phyloP scores from a whole-genome alignment of 2,797 vertebrate species.

The Prionace glauca region DNA sequence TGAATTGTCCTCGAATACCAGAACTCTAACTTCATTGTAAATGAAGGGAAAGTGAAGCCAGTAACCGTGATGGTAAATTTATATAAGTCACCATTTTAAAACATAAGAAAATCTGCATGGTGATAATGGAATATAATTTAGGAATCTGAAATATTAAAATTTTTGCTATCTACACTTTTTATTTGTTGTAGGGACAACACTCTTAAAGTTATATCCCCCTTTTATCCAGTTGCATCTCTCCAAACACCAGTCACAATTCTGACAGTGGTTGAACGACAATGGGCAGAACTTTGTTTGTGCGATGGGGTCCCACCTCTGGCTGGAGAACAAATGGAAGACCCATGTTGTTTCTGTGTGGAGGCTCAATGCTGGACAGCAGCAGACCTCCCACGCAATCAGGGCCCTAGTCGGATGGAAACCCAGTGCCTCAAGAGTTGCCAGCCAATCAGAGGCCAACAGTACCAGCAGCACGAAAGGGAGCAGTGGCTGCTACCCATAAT shows the following conservation, averaged over 20 bases:
- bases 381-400: too few species aligned
- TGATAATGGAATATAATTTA: not conserved
- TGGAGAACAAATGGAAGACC: not conserved
- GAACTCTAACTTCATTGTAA: not conserved
- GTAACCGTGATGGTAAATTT: not conserved
- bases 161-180: not conserved
- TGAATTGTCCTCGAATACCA: not conserved
- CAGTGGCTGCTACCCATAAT: too few species aligned
- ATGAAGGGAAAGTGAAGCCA: not conserved
- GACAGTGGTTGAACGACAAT: not conserved
- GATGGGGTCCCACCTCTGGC: too few species aligned
- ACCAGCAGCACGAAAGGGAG: too few species aligned
- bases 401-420: too few species aligned
- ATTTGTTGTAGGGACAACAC: not conserved
- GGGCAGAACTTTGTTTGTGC: too few species aligned
- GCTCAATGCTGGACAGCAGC: not conserved
- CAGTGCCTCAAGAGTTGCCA: too few species aligned
- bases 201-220: not conserved
- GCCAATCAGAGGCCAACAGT: too few species aligned
- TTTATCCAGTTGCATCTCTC: not conserved
- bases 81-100: not conserved
- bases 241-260: not conserved
- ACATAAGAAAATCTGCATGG: not conserved
- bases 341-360: not conserved
- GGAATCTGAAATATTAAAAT: too few species aligned